A percentile compares a stretch with the other conserved stretches of the same genome.
Evolutionary conservation across 1,140 invertebrate species (phyloP).

Genomic region (Aphelenchoides fujianensis): DNA sequence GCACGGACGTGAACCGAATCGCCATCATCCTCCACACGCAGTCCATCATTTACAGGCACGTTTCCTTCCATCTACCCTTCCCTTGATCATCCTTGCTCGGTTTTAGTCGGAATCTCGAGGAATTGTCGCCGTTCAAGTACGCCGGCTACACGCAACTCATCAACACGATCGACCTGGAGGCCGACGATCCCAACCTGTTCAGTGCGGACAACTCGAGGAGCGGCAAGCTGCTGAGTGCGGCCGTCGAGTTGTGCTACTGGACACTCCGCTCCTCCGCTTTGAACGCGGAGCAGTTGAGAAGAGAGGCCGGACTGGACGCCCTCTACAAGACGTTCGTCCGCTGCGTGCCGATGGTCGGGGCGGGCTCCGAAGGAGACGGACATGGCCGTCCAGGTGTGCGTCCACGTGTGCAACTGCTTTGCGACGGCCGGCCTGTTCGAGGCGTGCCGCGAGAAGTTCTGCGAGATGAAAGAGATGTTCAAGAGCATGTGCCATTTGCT

Average conservation of each 20-base stretch:
- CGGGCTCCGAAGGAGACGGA: slow-evolving; percentile 70
- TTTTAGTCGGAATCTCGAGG: slow-evolving; percentile 62
- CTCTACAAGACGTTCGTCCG: slow-evolving; percentile 55
- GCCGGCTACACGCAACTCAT: slow-evolving; percentile 96
- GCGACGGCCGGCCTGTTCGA: slow-evolving; percentile 89
- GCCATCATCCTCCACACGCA: slow-evolving; percentile 89
- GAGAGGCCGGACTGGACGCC: slow-evolving; percentile 82
- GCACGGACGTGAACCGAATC: slow-evolving; percentile 78
- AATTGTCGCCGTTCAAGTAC: slow-evolving; percentile 93
- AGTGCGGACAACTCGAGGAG: slow-evolving; percentile 69
- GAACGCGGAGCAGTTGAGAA: slow-evolving; percentile 91
- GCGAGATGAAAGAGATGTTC: slow-evolving; percentile 77
- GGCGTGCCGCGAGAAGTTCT: slow-evolving; percentile 78
- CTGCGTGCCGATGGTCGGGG: slow-evolving; percentile 53
- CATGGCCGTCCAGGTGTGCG: slow-evolving; percentile 85
- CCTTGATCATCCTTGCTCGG: not conserved
- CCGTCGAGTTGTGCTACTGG: slow-evolving; percentile 89
- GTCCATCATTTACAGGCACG: slow-evolving; percentile 76
- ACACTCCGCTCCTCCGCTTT: slow-evolving; percentile 92
- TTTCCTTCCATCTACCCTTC: not conserved
- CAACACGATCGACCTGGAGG: slow-evolving; percentile 89
- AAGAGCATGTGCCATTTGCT: slow-evolving; percentile 83
- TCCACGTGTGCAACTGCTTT: slow-evolving; percentile 84
- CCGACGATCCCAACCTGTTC: slow-evolving; percentile 86
- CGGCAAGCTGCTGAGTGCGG: slow-evolving; percentile 79